Evolutionary conservation across 1,140 invertebrate species (phyloP), one percentile per base, ranked within the genome.

Genomic region (Druon quercuslanigerum): DNA sequence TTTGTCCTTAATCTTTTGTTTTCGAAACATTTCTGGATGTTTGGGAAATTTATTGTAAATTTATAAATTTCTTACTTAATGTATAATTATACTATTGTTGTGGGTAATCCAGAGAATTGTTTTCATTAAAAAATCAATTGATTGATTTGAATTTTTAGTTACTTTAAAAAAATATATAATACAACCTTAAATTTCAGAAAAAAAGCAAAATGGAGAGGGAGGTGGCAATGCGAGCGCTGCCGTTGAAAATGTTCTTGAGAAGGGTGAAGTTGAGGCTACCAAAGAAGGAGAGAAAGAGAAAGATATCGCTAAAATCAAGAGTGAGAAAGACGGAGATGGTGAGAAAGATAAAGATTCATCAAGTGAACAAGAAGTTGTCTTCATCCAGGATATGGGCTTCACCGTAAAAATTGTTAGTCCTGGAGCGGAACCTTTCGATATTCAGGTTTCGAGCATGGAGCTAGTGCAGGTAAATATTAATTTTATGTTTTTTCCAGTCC

Each of bases 361-460:
- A 19, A 91, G 87, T 52, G 94, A 95, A 72, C 94, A 95, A 75
- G 95, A 96, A 92, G 94, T 98, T 70, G 95, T 98, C 51, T 96
- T 98, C 73, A 96, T 98, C 83, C 97, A 98, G 90, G 98, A 99
- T 87, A 94, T 97, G 88, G 97, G 97, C 51, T 98, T 99, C 85
- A 97, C 95, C 72, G 96, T 99, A 1, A 97, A 98, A 92, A 97
- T 99, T 81, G 93, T 96, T 51, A 96, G 96, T 79, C 97, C 97
- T 12, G 96, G 96, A 12, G 93, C 96, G 7, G 97, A 99, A 83
- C 93, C 96, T 6, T 96, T 99, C 89, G 97, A 98, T 86, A 96
- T 99, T 86, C 97, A 98, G 92, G 97, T 99, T 3, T 99, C 97
- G 14, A 98, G 97, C 87, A 98, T 98, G 96, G 98, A 99, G 90